These are phyloP conservation scores for Latheticus oryzae DNA, from an alignment of 2,888 invertebrate species.

Conservation along the genomic window DNA sequence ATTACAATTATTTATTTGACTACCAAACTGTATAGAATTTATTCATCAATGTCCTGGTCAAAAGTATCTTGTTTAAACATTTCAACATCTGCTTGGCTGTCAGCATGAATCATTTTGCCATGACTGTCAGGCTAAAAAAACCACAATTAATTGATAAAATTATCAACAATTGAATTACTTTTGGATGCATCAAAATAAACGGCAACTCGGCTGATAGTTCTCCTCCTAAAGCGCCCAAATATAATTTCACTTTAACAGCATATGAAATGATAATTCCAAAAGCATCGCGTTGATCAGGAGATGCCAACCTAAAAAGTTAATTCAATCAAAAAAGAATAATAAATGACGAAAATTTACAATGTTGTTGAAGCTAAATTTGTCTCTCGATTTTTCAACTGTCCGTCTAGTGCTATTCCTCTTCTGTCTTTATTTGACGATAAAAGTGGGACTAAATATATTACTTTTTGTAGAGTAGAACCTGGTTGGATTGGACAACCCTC, in stretches of 20 bases:
- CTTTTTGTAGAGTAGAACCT: constrained; percentile 88
- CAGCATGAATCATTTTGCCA: constrained; percentile 72
- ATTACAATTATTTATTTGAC: no score
- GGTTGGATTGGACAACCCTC: constrained; percentile 92
- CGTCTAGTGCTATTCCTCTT: constrained; percentile 92
- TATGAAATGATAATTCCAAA: constrained; percentile 97
- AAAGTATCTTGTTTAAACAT: constrained; percentile 78
- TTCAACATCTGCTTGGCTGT: constrained; percentile 80
- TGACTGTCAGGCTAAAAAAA: constrained; percentile 65
- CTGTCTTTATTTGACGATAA: constrained; percentile 84
- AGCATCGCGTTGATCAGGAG: constrained; percentile 88
- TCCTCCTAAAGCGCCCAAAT: constrained; percentile 91
- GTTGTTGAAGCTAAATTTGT: constrained; percentile 93
- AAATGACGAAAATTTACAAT: constrained; percentile 77
- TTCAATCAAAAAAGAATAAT: constrained; percentile 10
- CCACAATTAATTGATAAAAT: not conserved
- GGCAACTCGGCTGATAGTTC: constrained; percentile 92
- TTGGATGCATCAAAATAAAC: constrained; percentile 92
- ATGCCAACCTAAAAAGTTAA: constrained; percentile 69
- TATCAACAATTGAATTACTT: constrained; percentile 67
- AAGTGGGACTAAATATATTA: constrained; percentile 84
- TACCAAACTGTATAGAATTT: no score
- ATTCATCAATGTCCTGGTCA: constrained; percentile 58
- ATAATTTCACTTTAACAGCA: constrained; percentile 93
- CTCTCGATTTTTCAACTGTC: constrained; percentile 85